Percentiles rank a stretch among this genome's conserved stretches.
Evolutionary conservation across 2,113 vertebrate genomes (phyloP).

Genomic region (Gavia stellata): DNA sequence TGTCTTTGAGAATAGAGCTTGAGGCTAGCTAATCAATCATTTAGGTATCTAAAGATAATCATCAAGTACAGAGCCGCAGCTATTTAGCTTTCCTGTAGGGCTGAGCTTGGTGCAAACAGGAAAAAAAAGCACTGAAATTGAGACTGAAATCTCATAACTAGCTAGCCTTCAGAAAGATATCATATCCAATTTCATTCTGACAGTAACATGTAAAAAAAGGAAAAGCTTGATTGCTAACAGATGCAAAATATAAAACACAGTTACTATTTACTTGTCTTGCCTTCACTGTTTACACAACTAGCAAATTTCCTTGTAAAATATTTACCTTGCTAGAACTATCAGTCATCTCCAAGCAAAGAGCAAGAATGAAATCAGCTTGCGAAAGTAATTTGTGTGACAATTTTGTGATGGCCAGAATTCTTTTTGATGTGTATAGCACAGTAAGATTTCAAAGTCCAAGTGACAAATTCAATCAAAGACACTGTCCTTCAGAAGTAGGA

Average conservation of each 20-base stretch:
- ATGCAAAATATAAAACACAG: conserved; percentile 30
- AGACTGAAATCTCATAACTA: neutral
- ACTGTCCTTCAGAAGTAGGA: neutral
- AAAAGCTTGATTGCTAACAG: conserved; percentile 32
- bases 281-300: conserved; percentile 38
- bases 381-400: conserved; percentile 1
- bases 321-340: conserved; percentile 50
- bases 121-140: neutral
- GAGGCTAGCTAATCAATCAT: neutral
- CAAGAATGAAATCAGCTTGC: neutral
- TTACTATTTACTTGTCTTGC: conserved; percentile 7
- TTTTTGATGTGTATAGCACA: neutral
- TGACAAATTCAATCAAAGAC: conserved; percentile 17
- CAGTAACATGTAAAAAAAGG: neutral
- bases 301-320: conserved; percentile 43
- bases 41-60: neutral
- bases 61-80: neutral
- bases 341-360: neutral
- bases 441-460: conserved; percentile 11
- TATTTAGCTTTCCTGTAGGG: neutral
- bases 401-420: neutral
- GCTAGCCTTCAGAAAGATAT: neutral
- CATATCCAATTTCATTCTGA: neutral
- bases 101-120: neutral
- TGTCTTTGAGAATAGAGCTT: neutral